Evolutionary conservation across 1,140 invertebrate genomes (phyloP), one percentile per base, ranked within the genome.

Genomic region (Hirudo medicinalis): DNA sequence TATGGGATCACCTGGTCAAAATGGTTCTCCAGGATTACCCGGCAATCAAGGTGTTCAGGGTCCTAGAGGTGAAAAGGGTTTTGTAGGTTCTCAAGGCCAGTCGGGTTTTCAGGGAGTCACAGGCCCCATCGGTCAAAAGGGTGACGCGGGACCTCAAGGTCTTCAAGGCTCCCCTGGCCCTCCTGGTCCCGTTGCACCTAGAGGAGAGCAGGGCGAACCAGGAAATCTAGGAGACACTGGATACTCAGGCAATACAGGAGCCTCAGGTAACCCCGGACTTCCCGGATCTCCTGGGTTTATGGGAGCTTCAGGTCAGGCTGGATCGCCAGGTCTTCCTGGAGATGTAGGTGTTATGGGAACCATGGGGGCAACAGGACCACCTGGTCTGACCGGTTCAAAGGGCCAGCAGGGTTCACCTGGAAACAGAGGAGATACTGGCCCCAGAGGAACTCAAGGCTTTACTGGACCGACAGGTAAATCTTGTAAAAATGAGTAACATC

Each of bases 61-160:
- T n/a, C 40, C 67, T 66, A 40, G 63, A 79, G 81, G 82, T 89
- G 87, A 87, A 27, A 20, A 84, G 68, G 80, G 69, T 54, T 43
- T 15, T 43, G 0, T n/a, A 72, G 74, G 83, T 77, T 68, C 67
- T 43, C 27, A 68, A 36, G 40, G 67, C 13, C 40, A n/a, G 8
- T 6, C 17, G n/a, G 69, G 69, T 9, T 4, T 27, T 25, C 19
- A 36, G 20, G 69, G 69, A n/a, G 1, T 25, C 20, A 36, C 25
- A 40, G 69, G 69, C 1, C 36, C 40, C 0, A 49, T 15, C 0
- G 69, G 69, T 11, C 69, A 25, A 70, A 49, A 54, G 15, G 70
- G 70, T 19, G 57, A 71, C 55, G 6, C 27, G 66, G 70, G 70
- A 1, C 54, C 70, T 8, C 25, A 36, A 40, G 70, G 70, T 36